Evolutionary conservation across 1,140 invertebrate species (phyloP), one percentile per base, ranked within the genome.

Genomic region (Drosophila ohnishii): DNA sequence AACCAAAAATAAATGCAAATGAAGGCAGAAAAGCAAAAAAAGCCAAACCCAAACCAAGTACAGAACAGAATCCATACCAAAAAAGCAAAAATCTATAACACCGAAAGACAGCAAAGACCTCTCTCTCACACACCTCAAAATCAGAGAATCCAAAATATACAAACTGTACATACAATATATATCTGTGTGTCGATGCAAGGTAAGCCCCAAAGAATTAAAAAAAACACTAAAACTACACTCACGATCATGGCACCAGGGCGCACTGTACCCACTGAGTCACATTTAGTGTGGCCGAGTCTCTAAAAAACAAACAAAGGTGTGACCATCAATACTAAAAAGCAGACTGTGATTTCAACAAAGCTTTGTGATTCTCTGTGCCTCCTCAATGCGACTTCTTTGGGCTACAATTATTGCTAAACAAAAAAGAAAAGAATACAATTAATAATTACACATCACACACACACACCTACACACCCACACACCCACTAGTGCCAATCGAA

Each of bases 401-500:
- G 7, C 32, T 22, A 28, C 11, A 51, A 5, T 19, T 13, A 51
- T 16, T n/a, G 22, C 13, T 5, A 28, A 28, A 28, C 25, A 28
- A 19, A 19, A 16, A 16, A 42, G 6, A n/a, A 16, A 50, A 16
- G 1, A 28, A 62, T 30, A 37, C 25, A 75, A 32, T 48, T 34
- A 53, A 19, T 42, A 44, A 44, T 37, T 32, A 48, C 32, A 39
- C 35, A 6, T 1, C n/a, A 47, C 56, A 48, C 57, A 25, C 45
- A 51, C 57, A 42, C 30, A 40, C 59, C 53, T 45, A 19, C 45
- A 48, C 40, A 48, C 67, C 30, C 22, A 83, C 55, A 28, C 47
- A 66, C 62, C 39, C 59, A 45, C 61, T 75, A 82, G 79, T 80
- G 80, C 74, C 65, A 72, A 78, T 86, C 81, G 66, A 86, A 78